Evolutionary conservation across 2,888 invertebrate species (phyloP), one percentile per base, ranked within the genome.

Genomic region (Chrysolina americana): DNA sequence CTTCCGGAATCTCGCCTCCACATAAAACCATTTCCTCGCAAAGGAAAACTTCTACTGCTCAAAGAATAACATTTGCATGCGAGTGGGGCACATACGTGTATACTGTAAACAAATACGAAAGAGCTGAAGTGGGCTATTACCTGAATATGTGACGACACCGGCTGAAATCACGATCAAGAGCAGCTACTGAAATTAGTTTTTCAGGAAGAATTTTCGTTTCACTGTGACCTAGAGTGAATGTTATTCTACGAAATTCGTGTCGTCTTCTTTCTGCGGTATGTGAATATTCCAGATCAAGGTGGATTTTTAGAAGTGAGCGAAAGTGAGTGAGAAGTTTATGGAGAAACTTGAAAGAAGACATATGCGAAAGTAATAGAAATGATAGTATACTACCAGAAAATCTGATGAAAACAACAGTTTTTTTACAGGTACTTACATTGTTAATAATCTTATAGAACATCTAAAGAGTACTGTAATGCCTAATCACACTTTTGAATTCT

Each of bases 91-190:
- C 66, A 50, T 50, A 36, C 53, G 28, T 50, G 10, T 21, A 48
- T 15, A 28, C 9, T 56, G 68, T 53, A 36, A 53, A 68, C 68
- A 68, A 68, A 68, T 41, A 53, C 48, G 50, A 50, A 17, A 19
- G 19, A 19, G 19, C 53, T 8, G 53, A 53, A 17, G 41, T 53
- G 41, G n/a, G 41, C 68, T 56, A 68, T 53, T 56, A 47, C 75
- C 77, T 75, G 77, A 75, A 73, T 70, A 69, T 69, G 48, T 62
- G 65, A 73, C 28, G 47, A 78, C 68, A 73, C 77, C 17, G 4
- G 74, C 75, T 56, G 66, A 73, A 66, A 77, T 50, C 65, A 75
- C 65, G 41, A 77, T 56, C 65, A 78, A 50, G 21, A 6, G n/a
- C 8, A 63, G 53, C 68, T 10, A 6, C 36, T 50, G 41, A 17